Evolutionary conservation across 2,888 invertebrate genomes (phyloP).

Genomic region (Brachypterus glaber): DNA sequence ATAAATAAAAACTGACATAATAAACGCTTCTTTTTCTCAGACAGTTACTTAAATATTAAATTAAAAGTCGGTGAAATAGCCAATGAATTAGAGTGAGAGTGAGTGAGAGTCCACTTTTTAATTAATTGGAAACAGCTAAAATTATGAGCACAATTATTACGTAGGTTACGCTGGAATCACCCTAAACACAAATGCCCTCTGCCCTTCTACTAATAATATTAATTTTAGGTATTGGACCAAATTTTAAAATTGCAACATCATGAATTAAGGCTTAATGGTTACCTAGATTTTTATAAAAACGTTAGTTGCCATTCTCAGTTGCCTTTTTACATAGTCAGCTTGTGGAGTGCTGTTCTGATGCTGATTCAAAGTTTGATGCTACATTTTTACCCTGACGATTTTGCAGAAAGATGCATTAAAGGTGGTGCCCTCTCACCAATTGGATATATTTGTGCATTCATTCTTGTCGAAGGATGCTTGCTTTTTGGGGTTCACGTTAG

Average conservation of each 20-base stretch:
- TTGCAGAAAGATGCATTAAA: conserved; percentile 44
- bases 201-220: not conserved
- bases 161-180: no score
- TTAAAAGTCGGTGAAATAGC: no score
- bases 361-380: conserved; percentile 48
- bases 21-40: no score
- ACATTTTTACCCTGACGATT: conserved; percentile 46
- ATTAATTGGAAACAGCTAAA: no score
- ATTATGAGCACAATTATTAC: no score
- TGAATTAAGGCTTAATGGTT: conserved; percentile 52
- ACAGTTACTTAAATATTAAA: no score
- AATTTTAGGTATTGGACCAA: conserved; percentile 47
- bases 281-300: conserved; percentile 57
- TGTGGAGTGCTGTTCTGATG: conserved; percentile 51
- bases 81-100: no score
- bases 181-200: not conserved
- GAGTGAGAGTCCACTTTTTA: no score
- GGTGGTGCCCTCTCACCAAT: conserved; percentile 45
- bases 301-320: conserved; percentile 50
- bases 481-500: conserved; percentile 42
- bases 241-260: conserved; percentile 51
- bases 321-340: conserved; percentile 53
- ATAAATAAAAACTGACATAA: no score
- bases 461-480: conserved; percentile 44
- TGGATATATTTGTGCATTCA: conserved; percentile 48